phyloP scores from a whole-genome alignment of 2,888 invertebrate genomes.

The Eilema griseolum region DNA sequence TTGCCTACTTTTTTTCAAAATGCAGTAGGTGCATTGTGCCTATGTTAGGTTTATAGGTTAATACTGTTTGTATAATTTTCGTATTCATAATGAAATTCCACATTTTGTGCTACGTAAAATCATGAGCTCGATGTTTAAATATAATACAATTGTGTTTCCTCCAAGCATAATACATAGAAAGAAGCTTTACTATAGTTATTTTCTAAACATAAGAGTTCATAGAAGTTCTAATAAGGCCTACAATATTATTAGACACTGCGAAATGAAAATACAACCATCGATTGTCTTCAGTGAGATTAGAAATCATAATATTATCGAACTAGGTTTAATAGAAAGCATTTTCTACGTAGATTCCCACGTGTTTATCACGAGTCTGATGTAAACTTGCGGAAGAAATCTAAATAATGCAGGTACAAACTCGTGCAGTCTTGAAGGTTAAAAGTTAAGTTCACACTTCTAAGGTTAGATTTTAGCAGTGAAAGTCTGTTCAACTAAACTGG shows the following conservation, averaged over 20 bases:
- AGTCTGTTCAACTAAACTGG: background rate
- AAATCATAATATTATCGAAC: constrained; percentile 25
- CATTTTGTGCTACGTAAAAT: background rate
- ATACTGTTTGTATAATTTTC: background rate
- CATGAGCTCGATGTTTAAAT: background rate
- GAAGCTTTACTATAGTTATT: constrained; percentile 7
- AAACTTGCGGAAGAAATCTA: constrained; percentile 30
- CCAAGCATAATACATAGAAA: constrained; percentile 5
- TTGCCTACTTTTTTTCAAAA: constrained; percentile 34
- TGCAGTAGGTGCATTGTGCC: background rate
- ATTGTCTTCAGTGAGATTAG: constrained; percentile 14
- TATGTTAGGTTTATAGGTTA: background rate
- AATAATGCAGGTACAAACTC: constrained; percentile 12
- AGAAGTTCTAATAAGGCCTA: background rate
- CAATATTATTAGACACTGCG: background rate
- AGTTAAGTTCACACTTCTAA: background rate
- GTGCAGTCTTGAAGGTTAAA: constrained; percentile 17
- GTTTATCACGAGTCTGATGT: constrained; percentile 20
- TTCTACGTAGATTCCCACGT: constrained; percentile 48
- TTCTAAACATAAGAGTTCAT: constrained; percentile 3
- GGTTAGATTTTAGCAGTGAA: background rate
- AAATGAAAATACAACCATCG: constrained; percentile 10
- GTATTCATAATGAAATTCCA: background rate
- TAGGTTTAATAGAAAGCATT: constrained; percentile 35
- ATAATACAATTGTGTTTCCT: background rate